These are phyloP conservation scores for Drosophila sp. DNA, from an alignment of 1,140 invertebrate species.

Conservation along the genomic window DNA sequence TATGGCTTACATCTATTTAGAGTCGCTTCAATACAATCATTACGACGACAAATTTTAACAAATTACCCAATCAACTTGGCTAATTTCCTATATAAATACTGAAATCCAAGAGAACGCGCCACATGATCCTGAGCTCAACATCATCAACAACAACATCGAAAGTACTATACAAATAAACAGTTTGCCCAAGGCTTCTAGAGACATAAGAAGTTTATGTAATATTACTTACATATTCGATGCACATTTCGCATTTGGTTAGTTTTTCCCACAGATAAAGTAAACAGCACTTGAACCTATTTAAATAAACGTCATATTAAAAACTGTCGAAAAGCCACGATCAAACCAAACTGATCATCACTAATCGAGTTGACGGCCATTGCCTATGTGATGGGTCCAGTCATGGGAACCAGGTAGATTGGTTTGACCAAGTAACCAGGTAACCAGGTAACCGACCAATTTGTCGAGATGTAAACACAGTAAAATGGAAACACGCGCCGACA, in stretches of 20 bases:
- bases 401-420: constrained; percentile 49
- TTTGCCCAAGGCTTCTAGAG: not conserved
- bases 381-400: constrained; percentile 22
- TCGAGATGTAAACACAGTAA: constrained; percentile 61
- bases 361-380: constrained; percentile 50
- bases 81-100: constrained; percentile 58
- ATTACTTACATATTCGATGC: constrained; percentile 58
- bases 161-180: constrained; percentile 24
- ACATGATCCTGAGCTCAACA: constrained; percentile 39
- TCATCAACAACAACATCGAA: not conserved
- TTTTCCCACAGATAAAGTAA: constrained; percentile 66
- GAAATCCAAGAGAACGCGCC: constrained; percentile 19
- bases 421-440: too few relatives aligned
- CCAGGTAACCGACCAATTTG: constrained; percentile 55
- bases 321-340: constrained; percentile 78
- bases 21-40: constrained; percentile 3
- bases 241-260: constrained; percentile 47
- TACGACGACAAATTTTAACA: constrained; percentile 24
- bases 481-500: constrained; percentile 79
- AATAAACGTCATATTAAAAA: constrained; percentile 69
- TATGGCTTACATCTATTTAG: constrained; percentile 8
- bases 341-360: constrained; percentile 68
- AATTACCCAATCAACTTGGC: constrained; percentile 35
- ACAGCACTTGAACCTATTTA: constrained; percentile 76
- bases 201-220: constrained; percentile 56